Evolutionary conservation across 2,797 vertebrate species (phyloP), one percentile per base, ranked within the genome.

Genomic region (Betta splendens): DNA sequence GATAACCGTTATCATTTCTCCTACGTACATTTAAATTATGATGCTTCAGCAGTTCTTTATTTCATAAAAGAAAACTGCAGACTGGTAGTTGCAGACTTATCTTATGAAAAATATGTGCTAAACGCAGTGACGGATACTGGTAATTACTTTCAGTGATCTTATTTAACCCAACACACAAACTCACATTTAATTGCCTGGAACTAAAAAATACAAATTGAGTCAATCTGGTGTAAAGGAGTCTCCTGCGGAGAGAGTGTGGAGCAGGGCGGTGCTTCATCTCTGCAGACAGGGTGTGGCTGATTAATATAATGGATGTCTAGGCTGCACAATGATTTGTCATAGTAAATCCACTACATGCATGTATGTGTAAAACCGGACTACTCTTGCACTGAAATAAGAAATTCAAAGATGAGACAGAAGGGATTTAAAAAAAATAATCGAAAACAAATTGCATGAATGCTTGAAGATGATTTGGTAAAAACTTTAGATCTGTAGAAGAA

Each of bases 61-160:
- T 17, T 31, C 18, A 54, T 22, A 18, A 42, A 43, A 43, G 17
- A 25, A 9, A 20, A 47, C 2, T 33, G 50, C 57, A 3, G 16
- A 36, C 35, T 49, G 21, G 15, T 13, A 40, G 43, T 58, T 48
- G 21, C 9, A 53, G 21, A 17, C 66, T 69, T 36, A 31, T 23
- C 22, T 10, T 21, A 54, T 28, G 39, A 39, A 17, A 35, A 28
- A 62, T 31, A 36, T 21, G 3, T 59, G 42, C 67, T 57, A 44
- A 8, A 64, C 62, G 23, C 51, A 22, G 57, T 79, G 79, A 84
- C 80, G 64, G 71, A 86, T 81, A 76, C 62, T 56, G 46, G 79
- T 87, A 87, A 89, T 88, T 80, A 84, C 79, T 49, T 80, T 50
- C 59, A 44, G 65, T 72, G 72, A 73, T 79, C 83, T 80, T 67